These are phyloP conservation scores for Phyllostomus hastatus DNA, from an alignment of 2,113 vertebrate species.

Conservation along the genomic window DNA sequence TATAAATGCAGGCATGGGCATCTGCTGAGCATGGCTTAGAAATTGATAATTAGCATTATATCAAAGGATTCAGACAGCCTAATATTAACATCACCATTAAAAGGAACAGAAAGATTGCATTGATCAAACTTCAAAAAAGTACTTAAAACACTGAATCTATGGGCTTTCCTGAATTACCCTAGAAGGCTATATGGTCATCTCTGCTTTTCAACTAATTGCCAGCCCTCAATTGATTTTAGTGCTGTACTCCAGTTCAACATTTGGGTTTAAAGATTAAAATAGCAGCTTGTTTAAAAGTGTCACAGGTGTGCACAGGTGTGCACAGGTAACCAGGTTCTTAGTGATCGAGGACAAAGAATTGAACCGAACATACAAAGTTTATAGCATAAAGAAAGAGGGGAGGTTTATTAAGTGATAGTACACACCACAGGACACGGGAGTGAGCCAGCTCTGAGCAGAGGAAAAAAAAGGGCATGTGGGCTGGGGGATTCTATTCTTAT, in stretches of 20 bases:
- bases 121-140: slow-evolving; percentile 40
- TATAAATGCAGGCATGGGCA: neutral
- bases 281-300: neutral
- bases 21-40: neutral
- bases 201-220: slow-evolving; percentile 35
- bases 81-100: slow-evolving; percentile 46
- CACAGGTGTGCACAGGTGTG: too few relatives aligned
- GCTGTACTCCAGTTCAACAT: neutral
- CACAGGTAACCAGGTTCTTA: too few relatives aligned
- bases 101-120: slow-evolving; percentile 38
- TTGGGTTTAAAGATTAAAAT: neutral
- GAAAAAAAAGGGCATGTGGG: too few relatives aligned
- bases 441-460: too few relatives aligned
- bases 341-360: too few relatives aligned
- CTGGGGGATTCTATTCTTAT: too few relatives aligned
- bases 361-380: too few relatives aligned
- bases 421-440: too few relatives aligned
- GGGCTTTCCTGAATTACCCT: neutral
- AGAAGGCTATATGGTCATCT: neutral
- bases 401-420: too few relatives aligned
- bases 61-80: slow-evolving; percentile 4
- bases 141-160: neutral
- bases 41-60: slow-evolving; percentile 45
- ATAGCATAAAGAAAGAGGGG: too few relatives aligned
- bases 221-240: slow-evolving; percentile 19